phyloP scores from a whole-genome alignment of 1,140 invertebrate genomes.

The Euglossa dilemma region DNA sequence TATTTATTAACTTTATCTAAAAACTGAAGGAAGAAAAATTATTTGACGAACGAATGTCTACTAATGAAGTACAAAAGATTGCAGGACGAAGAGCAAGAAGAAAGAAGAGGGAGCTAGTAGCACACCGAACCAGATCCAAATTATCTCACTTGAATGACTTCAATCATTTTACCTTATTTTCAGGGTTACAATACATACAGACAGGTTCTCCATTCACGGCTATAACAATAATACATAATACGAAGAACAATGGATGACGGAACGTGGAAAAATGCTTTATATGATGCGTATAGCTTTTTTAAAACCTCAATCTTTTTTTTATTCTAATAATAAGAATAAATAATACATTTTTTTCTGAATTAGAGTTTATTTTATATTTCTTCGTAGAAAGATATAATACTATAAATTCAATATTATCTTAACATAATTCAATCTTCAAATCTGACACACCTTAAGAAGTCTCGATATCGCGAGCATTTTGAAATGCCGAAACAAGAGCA shows the following conservation, averaged over 20 bases:
- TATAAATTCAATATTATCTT: slow-evolving; percentile 14
- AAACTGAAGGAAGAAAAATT: neutral
- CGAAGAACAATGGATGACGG: neutral
- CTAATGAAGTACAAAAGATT: neutral
- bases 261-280: neutral
- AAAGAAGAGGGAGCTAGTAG: slow-evolving; percentile 27
- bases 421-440: neutral
- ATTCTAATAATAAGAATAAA: neutral
- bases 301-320: slow-evolving; percentile 8
- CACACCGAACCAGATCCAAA: slow-evolving; percentile 23
- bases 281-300: neutral
- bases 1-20: neutral
- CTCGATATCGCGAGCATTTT: slow-evolving; percentile 85
- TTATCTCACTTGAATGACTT: slow-evolving; percentile 54
- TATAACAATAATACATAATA: slow-evolving; percentile 42
- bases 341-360: neutral
- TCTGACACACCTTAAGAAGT: neutral
- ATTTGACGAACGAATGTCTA: too few species aligned
- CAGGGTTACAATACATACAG: slow-evolving; percentile 5
- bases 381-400: neutral
- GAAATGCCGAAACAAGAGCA: slow-evolving; percentile 90
- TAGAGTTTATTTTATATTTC: neutral
- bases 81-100: too few species aligned
- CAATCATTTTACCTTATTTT: slow-evolving; percentile 30
- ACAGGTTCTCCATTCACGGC: slow-evolving; percentile 36